Evolutionary conservation across 1,140 invertebrate genomes (phyloP), one percentile per base, ranked within the genome.

Genomic region (Megalopta genalis): DNA sequence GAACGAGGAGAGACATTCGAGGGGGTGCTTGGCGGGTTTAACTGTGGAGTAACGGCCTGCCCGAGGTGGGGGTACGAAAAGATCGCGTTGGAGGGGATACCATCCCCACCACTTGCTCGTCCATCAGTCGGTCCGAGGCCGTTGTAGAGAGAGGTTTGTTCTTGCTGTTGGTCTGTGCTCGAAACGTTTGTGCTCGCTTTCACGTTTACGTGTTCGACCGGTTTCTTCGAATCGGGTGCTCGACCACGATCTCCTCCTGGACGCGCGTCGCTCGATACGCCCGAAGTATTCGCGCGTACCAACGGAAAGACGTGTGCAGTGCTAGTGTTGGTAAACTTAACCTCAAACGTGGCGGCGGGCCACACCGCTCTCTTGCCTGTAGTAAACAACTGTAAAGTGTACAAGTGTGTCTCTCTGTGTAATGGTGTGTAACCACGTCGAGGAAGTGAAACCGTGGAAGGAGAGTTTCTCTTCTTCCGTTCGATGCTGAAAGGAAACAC

Each of bases 61-160:
- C n/a, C 39, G 54, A 42, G 37, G 82, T 67, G 79, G 81, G 69
- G 75, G 60, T 46, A 54, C 52, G 66, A 72, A 52, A 76, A 76
- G 72, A 76, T 76, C 54, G 10, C 32, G 25, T 18, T 71, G 72
- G 81, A 65, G 78, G 84, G 75, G 78, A 85, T 75, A 63, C 63
- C n/a, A 86, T 89, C 91, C 90, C 90, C 91, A 85, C 90, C 85
- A 89, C 86, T 80, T 52, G 6, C 8, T 6, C 63, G 71, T 72
- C 73, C 82, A 87, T 88, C 90, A 92, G 91, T 92, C 88, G 90
- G 86, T 89, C 77, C 89, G 89, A 88, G 86, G 85, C 89, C 84
- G 80, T 81, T 70, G 84, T 49, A 9, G 77, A 59, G 80, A 71
- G 62, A 85, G 85, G 88, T 84, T 67, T 46, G 88, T 75, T 79